A percentile compares a stretch with the other conserved stretches of the same genome.
Conservation (phyloP, 2,888 invertebrate genomes). For the Chaetogeoica ovagalla region DNA sequence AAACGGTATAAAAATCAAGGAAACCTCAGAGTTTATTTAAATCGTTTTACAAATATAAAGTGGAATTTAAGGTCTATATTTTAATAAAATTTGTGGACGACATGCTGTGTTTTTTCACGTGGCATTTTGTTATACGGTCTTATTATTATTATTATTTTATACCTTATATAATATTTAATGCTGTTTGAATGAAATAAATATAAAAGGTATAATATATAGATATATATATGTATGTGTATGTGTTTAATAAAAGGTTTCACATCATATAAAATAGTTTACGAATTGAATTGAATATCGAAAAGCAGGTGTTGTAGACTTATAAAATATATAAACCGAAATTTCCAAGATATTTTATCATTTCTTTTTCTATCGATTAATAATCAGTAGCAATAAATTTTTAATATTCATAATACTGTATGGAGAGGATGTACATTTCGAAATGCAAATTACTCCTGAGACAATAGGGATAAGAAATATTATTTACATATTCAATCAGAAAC, state of each 20-base stretch:
- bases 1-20: background rate
- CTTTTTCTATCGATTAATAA: too few species aligned
- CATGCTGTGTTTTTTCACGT: constrained; percentile 29
- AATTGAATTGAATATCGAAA: background rate
- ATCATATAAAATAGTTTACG: constrained; percentile 6
- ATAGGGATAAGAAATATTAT: too few species aligned
- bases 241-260: background rate
- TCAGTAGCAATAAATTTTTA: too few species aligned
- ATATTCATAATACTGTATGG: too few species aligned
- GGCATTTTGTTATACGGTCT: constrained; percentile 21
- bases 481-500: too few species aligned
- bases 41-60: background rate
- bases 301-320: background rate
- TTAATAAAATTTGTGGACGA: constrained; percentile 10
- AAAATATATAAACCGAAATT: background rate
- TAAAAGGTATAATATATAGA: background rate
- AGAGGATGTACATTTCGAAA: too few species aligned
- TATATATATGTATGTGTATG: background rate
- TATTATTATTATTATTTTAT: background rate
- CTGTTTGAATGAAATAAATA: constrained; percentile 14
- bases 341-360: background rate
- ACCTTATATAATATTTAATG: constrained; percentile 18
- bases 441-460: too few species aligned
- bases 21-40: background rate
- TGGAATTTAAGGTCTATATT: constrained; percentile 11